Conservation (phyloP, 2,113 vertebrate species). For the Gambusia affinis region DNA sequence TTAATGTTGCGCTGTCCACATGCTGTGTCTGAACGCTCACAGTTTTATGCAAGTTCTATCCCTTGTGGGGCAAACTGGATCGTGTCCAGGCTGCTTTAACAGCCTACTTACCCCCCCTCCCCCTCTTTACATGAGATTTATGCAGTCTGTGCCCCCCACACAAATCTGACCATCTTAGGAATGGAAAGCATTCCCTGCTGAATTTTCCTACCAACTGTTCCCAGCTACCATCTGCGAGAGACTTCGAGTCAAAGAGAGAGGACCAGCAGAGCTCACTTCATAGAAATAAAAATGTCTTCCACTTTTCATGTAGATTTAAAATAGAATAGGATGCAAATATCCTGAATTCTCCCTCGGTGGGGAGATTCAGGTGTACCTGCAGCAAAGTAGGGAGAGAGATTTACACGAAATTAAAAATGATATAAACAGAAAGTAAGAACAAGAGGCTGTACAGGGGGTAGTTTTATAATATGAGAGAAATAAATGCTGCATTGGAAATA, state of each 20-base stretch:
- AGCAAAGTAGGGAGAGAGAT: too few relatives aligned
- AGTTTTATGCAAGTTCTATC: slow-evolving; percentile 47
- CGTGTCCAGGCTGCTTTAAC: slow-evolving; percentile 50
- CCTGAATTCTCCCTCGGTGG: too few relatives aligned
- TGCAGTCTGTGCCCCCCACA: slow-evolving; percentile 59
- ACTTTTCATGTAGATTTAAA: neutral
- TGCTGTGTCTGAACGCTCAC: slow-evolving; percentile 21
- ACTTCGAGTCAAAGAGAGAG: slow-evolving; percentile 44
- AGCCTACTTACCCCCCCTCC: slow-evolving; percentile 60
- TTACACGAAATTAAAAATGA: too few relatives aligned
- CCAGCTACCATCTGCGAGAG: slow-evolving; percentile 56
- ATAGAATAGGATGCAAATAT: neutral
- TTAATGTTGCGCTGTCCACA: slow-evolving; percentile 20
- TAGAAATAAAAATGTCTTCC: slow-evolving; percentile 31
- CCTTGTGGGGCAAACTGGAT: slow-evolving; percentile 29
- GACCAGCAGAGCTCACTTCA: slow-evolving; percentile 48
- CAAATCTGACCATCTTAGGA: slow-evolving; percentile 80
- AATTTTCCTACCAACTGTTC: slow-evolving; percentile 52
- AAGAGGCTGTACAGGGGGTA: too few relatives aligned
- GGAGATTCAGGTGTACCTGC: too few relatives aligned
- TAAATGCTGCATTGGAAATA: too few relatives aligned
- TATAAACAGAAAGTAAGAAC: too few relatives aligned
- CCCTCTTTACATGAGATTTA: slow-evolving; percentile 66
- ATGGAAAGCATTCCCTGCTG: slow-evolving; percentile 77
- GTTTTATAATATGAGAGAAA: too few relatives aligned